Evolutionary conservation across 2,797 vertebrate genomes (phyloP).

Genomic region (Triplophysa yarkandensis): DNA sequence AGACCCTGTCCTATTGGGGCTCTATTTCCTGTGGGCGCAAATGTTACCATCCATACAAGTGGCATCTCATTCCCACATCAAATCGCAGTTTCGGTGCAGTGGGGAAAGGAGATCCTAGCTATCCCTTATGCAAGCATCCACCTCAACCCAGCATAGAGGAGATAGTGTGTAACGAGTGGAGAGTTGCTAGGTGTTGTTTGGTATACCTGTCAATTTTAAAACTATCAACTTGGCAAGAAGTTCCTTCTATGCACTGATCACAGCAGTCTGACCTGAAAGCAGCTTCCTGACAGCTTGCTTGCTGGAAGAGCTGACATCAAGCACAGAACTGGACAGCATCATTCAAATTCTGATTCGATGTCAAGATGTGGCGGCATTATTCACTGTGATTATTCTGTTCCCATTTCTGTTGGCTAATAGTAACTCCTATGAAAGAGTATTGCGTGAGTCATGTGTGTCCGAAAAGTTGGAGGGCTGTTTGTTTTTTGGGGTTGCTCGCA

Average conservation of each 20-base stretch:
- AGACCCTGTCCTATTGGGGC: conserved; percentile 16
- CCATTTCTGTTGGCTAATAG: too few species aligned
- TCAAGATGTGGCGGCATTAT: too few species aligned
- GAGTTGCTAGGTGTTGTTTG: conserved; percentile 2
- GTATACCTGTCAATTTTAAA: not conserved
- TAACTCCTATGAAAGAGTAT: too few species aligned
- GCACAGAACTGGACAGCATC: too few species aligned
- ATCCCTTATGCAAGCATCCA: not conserved
- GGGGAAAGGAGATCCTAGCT: not conserved
- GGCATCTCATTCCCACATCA: not conserved
- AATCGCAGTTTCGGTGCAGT: conserved; percentile 19
- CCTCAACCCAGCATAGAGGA: not conserved
- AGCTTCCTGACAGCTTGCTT: too few species aligned
- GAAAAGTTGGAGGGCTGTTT: too few species aligned
- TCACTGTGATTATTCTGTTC: too few species aligned
- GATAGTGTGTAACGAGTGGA: not conserved
- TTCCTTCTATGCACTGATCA: conserved; percentile 28
- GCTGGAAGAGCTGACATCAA: too few species aligned
- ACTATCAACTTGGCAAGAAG: not conserved
- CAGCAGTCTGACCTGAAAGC: conserved; percentile 21
- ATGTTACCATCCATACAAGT: conserved; percentile 28
- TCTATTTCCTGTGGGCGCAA: conserved; percentile 14
- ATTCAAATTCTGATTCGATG: too few species aligned
- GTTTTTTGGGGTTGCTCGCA: too few species aligned
- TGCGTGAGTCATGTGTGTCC: too few species aligned